Base-by-base conservation (phyloP, 2,888 invertebrate species). In the Tricholauxania praeusta region DNA sequence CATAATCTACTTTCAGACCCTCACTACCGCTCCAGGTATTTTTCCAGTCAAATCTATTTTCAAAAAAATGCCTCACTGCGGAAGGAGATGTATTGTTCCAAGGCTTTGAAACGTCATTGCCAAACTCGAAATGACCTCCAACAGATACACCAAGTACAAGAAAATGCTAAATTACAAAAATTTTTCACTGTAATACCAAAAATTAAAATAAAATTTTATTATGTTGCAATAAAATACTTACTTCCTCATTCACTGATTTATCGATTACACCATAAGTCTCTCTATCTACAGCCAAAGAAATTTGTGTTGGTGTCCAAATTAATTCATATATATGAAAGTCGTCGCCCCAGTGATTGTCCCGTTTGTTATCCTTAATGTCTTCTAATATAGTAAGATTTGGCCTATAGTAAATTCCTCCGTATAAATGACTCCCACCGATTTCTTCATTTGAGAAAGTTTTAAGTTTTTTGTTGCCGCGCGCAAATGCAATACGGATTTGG, bases 131-230 rank as follows among this genome's bases (percentile, higher is more conserved):
- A 5, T 91, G 86, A 0, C 95, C 95, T 0, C 95, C 95, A 49
- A 93, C 94, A 57, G 93, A 93, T 1, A 96, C 87, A 1, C 94
- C 95, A 67, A 96, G 80, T 0, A 92, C 89, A 32, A 96, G 85
- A 86, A 92, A 93, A 88, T 94, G 95, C 94, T 95, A 85, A 55
- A 83, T 76, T 8, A 28, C 4, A 28, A 28, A 28, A 4, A 22
- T 22, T 22, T 2, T 22, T 22, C 22, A 22, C 3, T 1, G 22
- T 22, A 1, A 22, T 22, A 22, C 22, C 3, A 22, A 22, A 1
- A 22, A 22, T 2, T 22, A 22, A 22, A 22, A 22, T 22, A 1
- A 22, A 28, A 28, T 28, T 28, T 28, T 28, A 28, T 28, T 28
- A 28, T 28, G 28, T 28, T 39, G 39, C 39, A 39, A 39, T 39